Evolutionary conservation across 2,888 invertebrate species (phyloP).

Genomic region (Spodoptera exigua): DNA sequence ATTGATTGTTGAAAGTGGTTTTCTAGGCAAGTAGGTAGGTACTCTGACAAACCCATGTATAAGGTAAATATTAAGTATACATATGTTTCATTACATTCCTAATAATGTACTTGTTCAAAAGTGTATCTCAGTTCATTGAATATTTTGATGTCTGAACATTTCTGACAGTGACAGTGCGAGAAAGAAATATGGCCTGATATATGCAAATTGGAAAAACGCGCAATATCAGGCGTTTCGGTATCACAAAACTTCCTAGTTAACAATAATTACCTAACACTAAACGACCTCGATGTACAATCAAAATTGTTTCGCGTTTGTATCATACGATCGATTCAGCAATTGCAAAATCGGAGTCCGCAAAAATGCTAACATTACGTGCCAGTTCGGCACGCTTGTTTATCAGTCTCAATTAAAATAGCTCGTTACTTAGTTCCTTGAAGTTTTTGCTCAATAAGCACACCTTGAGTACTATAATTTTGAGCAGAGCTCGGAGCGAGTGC

Average conservation of each 20-base stretch:
- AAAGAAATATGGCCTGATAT: no score
- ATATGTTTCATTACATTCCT: no score
- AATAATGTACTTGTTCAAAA: no score
- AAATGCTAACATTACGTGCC: constrained; percentile 61
- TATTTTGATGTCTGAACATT: no score
- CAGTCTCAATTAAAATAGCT: constrained; percentile 13
- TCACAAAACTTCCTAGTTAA: constrained; percentile 49
- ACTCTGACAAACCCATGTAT: constrained; percentile 23
- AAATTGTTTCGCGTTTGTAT: constrained; percentile 48
- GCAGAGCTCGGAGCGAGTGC: constrained; percentile 61
- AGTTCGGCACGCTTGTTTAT: constrained; percentile 3
- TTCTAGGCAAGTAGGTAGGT: constrained; percentile 1
- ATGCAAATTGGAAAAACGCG: no score
- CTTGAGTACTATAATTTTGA: constrained; percentile 66
- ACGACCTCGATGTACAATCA: constrained; percentile 59
- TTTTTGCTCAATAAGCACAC: constrained; percentile 51
- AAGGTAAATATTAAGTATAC: constrained; percentile 4
- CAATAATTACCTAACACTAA: constrained; percentile 35
- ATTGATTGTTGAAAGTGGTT: constrained; percentile 42
- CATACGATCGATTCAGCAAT: constrained; percentile 51
- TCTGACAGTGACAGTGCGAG: no score
- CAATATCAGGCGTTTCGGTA: not conserved
- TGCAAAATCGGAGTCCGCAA: constrained; percentile 44
- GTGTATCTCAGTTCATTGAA: no score
- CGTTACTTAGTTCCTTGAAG: constrained; percentile 28